These are phyloP conservation scores for Caenorhabditis latens DNA, from an alignment of 1,140 invertebrate species.

Conservation along the genomic window DNA sequence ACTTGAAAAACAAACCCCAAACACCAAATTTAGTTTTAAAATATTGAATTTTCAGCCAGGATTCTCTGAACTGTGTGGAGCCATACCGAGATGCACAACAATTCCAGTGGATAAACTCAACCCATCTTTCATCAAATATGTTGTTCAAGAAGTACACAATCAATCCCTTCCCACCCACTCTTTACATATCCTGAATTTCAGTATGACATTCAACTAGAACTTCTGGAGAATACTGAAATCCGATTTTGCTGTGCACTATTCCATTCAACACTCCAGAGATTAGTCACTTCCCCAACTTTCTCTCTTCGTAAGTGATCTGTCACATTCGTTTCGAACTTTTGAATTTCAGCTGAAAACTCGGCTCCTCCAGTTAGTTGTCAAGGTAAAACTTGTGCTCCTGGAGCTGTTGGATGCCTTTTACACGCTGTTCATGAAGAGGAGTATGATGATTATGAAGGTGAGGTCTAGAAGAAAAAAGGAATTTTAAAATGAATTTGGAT, in stretches of 20 bases:
- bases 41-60: background rate
- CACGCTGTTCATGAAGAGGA: slow-evolving; percentile 29
- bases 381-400: slow-evolving; percentile 46
- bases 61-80: slow-evolving; percentile 54
- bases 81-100: slow-evolving; percentile 15
- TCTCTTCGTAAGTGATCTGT: background rate
- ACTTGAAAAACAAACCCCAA: too few species aligned
- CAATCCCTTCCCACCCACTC: background rate
- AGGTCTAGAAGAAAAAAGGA: background rate
- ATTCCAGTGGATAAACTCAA: slow-evolving; percentile 35
- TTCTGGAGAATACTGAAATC: slow-evolving; percentile 29
- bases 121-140: slow-evolving; percentile 43
- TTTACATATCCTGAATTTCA: background rate
- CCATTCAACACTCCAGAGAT: slow-evolving; percentile 49
- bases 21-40: background rate
- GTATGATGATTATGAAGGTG: slow-evolving; percentile 56
- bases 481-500: background rate
- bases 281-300: slow-evolving; percentile 12
- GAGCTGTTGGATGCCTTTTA: slow-evolving; percentile 55
- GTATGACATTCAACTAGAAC: slow-evolving; percentile 54
- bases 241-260: slow-evolving; percentile 58
- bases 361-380: slow-evolving; percentile 36
- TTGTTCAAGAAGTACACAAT: slow-evolving; percentile 32
- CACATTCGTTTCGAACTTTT: background rate
- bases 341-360: slow-evolving; percentile 17